Conservation (phyloP, 2,888 invertebrate species). For the Ditula angustiorana region DNA sequence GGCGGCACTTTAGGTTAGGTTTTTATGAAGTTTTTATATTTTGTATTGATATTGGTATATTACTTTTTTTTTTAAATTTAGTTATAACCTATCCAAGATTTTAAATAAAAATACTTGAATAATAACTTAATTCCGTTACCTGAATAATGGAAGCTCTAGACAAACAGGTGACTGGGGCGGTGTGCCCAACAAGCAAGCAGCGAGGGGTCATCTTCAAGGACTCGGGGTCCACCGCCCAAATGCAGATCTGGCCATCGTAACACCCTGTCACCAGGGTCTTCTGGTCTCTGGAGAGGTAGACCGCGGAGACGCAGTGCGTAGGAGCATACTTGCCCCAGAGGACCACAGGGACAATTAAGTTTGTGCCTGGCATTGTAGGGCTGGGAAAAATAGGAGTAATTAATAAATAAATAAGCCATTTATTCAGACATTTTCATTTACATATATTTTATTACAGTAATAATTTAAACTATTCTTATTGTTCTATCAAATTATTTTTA, state of each 20-base stretch:
- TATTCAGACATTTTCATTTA: too few species aligned
- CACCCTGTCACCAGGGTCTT: slow-evolving; percentile 97
- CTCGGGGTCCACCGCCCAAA: slow-evolving; percentile 94
- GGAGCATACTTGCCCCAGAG: slow-evolving; percentile 99
- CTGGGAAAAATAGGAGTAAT: slow-evolving; percentile 45
- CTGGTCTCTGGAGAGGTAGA: slow-evolving; percentile 96
- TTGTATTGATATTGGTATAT: too few species aligned
- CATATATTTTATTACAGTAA: too few species aligned
- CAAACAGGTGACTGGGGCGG: slow-evolving; percentile 96
- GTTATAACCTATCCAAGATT: too few species aligned
- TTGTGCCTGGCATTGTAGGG: slow-evolving; percentile 90
- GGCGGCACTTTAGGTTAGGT: too few species aligned
- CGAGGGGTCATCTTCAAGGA: slow-evolving; percentile 95
- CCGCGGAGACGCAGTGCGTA: slow-evolving; percentile 97
- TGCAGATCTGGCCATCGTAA: slow-evolving; percentile 98
- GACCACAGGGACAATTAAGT: slow-evolving; percentile 98
- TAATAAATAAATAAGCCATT: too few species aligned
- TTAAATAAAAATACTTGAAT: too few species aligned
- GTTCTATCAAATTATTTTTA: too few species aligned
- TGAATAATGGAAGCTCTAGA: slow-evolving; percentile 92
- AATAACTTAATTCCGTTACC: slow-evolving; percentile 50
- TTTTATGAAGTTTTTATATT: too few species aligned
- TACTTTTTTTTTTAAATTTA: too few species aligned
- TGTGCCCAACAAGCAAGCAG: slow-evolving; percentile 96
- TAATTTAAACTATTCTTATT: too few species aligned